Base-by-base conservation (phyloP, 1,140 invertebrate species). In the Musca vetustissima region DNA sequence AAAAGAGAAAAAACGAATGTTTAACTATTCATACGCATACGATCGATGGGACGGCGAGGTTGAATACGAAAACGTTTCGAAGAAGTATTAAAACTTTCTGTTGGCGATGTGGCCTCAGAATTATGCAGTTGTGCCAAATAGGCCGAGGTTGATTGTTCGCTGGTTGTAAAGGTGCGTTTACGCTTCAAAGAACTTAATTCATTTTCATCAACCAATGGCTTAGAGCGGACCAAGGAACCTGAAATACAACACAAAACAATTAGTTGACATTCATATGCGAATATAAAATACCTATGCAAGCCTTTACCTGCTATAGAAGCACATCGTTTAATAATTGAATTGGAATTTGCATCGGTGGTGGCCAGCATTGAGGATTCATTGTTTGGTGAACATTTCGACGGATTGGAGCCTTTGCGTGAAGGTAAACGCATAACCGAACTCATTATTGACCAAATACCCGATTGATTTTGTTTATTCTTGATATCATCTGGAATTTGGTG, bases 31-130 rank as follows among this genome's bases (percentile, higher is more conserved):
- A 55, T 59, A 7, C 76, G 78, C 78, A 78, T 76, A 7, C 78
- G 78, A 28, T 78, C 78, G 22, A 80, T 73, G 7, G 78, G 78
- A 22, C 78, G 75, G 8, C 78, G 74, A 47, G 70, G 43, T 17
- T 79, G 76, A 19, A 80, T 80, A 36, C 78, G 78, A n/a, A 80
- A 73, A 28, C 78, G 74, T 52, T 80, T 80, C 1, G 78, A 76
- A 2, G 75, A 77, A 15, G 70, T 74, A 19, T 36, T 52, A 15
- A 28, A 50, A 11, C 32, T 61, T 0, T 67, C 66, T 55, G 11
- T 53, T 14, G 57, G 61, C 14, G 57, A 67, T 1, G 55, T 14
- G 15, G 47, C 50, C 17, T 59, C 64, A 24, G 32, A 50, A 17
- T 52, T 49, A 36, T 66, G 48, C 17, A 49, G 24, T 65, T 43